Percentiles rank a stretch among this genome's conserved stretches.
phyloP scores from a whole-genome alignment of 2,888 invertebrate species.

The Antheraea assamensis region DNA sequence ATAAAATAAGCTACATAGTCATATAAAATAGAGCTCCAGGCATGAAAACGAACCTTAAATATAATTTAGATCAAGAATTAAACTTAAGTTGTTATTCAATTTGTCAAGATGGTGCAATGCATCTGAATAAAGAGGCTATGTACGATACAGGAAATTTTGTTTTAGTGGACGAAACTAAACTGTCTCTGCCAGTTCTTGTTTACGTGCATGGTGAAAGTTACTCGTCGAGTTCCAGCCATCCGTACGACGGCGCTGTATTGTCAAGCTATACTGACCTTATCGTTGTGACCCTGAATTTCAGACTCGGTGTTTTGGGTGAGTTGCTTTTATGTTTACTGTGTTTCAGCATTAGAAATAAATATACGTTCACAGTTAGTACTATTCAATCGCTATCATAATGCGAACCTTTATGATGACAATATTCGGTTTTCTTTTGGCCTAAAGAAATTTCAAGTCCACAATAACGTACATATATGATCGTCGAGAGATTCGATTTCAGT shows the following conservation, averaged over 20 bases:
- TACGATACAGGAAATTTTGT: conserved; percentile 28
- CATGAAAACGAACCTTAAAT: no score
- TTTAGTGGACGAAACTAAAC: conserved; percentile 80
- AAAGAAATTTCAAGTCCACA: not conserved
- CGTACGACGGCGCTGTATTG: conserved; percentile 97
- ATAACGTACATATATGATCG: not conserved
- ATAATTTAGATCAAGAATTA: no score
- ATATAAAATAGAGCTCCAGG: not conserved
- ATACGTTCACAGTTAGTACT: not conserved
- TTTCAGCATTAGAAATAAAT: not conserved
- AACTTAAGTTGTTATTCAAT: no score
- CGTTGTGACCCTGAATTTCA: conserved; percentile 97
- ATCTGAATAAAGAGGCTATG: not conserved
- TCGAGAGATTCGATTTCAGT: no score
- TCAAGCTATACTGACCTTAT: conserved; percentile 96
- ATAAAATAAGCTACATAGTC: not conserved
- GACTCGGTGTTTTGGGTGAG: conserved; percentile 93
- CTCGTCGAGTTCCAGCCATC: conserved; percentile 96
- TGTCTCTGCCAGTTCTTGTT: conserved; percentile 88
- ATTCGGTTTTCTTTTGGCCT: not conserved
- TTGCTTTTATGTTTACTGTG: conserved; percentile 17
- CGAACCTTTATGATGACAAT: not conserved
- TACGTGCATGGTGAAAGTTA: conserved; percentile 95
- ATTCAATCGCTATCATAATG: not conserved
- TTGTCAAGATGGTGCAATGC: not conserved